Percentiles rank a stretch among this genome's conserved stretches.
phyloP scores from a whole-genome alignment of 2,888 invertebrate species.

The Hoplodrina blanda region DNA sequence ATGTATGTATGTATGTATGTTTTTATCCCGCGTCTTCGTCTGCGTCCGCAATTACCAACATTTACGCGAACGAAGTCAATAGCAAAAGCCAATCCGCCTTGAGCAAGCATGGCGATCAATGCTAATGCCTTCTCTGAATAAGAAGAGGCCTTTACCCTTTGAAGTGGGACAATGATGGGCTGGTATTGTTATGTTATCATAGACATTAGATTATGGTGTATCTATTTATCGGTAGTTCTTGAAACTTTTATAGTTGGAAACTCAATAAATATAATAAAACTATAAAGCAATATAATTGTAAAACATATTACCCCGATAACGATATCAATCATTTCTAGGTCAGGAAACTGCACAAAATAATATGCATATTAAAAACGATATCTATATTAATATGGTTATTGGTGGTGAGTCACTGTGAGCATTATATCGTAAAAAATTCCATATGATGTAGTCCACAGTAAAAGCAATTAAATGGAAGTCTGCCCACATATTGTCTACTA shows the following conservation, averaged over 20 bases:
- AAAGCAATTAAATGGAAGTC: conserved; percentile 36
- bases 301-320: conserved; percentile 22
- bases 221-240: neutral
- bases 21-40: no score
- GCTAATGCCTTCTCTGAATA: no score
- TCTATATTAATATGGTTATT: conserved; percentile 15
- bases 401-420: conserved; percentile 15
- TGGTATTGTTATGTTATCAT: no score
- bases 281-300: conserved; percentile 12
- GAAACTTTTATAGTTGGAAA: no score
- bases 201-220: no score
- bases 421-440: conserved; percentile 14
- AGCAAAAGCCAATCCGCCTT: no score
- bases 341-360: conserved; percentile 13
- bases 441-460: conserved; percentile 25
- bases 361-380: conserved; percentile 30
- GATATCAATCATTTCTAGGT: conserved; percentile 13
- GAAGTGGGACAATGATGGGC: no score
- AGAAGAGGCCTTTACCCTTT: no score
- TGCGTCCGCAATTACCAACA: no score
- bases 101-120: no score
- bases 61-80: no score
- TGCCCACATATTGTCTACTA: conserved; percentile 45
- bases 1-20: no score
- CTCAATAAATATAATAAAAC: neutral